Evolutionary conservation across 2,113 vertebrate genomes (phyloP), one percentile per base, ranked within the genome.

Genomic region (Ploceus nigricollis): DNA sequence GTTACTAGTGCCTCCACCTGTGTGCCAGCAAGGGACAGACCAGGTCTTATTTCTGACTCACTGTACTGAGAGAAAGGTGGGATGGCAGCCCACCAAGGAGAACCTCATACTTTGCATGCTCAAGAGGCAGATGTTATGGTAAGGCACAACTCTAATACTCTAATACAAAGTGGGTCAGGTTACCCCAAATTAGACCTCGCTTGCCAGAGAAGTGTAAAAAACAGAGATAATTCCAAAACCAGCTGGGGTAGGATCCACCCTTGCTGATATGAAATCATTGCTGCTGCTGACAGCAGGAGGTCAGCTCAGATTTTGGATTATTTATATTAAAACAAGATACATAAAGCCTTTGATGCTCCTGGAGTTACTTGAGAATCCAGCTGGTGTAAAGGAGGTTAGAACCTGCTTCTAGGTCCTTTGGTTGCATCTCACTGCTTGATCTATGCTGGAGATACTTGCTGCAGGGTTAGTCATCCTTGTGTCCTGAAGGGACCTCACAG

Each of bases 381-480:
- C 37, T 65, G 35, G 6, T 44, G 19, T 66, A 82, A 89, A 80
- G 47, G 82, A 82, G 30, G 75, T 77, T 87, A 73, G 78, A 95
- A 88, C 30, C 30, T 54, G 78, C 78, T 89, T 73, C 37, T 51
- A 15, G 42, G 87, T 93, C 33, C 65, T 93, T 72, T n/a, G 54
- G 50, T 72, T 94, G 28, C 82, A 82, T 64, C 47, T 80, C 40
- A 75, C 24, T 60, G 50, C 47, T 95, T 93, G 85, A 73, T 83
- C 79, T 83, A 8, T 84, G 85, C 75, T 78, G 87, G 78, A 92
- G 90, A 88, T 78, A 85, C 47, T 72, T 68, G 83, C 54, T 35
- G 30, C 70, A 70, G 92, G 40, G 78, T 85, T 95, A 94, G 82
- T 96, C 85, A 93, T 86, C 60, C 57, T 47, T 86, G 64, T 64